Conservation (phyloP, 2,113 vertebrate genomes). For the Nibea coibor region DNA sequence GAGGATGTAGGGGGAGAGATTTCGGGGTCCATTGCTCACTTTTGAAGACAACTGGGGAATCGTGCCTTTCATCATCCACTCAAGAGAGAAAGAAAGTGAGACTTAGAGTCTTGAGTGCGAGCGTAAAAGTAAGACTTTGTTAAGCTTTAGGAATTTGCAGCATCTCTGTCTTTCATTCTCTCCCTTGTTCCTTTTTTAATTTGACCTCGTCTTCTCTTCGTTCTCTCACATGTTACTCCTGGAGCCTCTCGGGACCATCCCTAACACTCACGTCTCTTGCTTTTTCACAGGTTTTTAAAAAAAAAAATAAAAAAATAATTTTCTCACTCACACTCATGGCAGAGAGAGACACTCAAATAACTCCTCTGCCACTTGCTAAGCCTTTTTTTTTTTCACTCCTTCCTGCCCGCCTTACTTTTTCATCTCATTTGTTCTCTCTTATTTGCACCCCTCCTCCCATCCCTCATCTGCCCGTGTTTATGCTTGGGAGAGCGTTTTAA, state of each 20-base stretch:
- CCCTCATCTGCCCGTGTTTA: constrained; percentile 60
- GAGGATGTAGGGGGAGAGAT: constrained; percentile 51
- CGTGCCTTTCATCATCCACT: constrained; percentile 63
- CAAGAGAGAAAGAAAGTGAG: constrained; percentile 7
- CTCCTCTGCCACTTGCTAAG: not conserved
- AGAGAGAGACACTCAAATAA: constrained; percentile 1
- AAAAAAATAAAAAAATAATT: too few relatives aligned
- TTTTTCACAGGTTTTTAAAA: constrained; percentile 31
- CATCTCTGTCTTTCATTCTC: constrained; percentile 50
- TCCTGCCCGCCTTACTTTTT: constrained; percentile 42
- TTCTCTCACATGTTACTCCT: constrained; percentile 55
- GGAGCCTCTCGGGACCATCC: constrained; percentile 55
- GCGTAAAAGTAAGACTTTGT: constrained; percentile 42
- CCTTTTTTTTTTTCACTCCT: not conserved
- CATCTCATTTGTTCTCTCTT: constrained; percentile 58
- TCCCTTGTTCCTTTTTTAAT: constrained; percentile 69
- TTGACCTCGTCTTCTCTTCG: constrained; percentile 65
- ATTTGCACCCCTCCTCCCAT: constrained; percentile 40
- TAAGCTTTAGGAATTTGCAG: constrained; percentile 65
- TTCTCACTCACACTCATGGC: not conserved
- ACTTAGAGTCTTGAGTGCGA: not conserved
- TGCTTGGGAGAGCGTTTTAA: constrained; percentile 72
- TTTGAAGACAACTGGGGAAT: constrained; percentile 55
- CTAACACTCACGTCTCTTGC: constrained; percentile 16
- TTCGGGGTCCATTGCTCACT: constrained; percentile 65